Evolutionary conservation across 2,113 vertebrate species (phyloP).

Genomic region (Motacilla alba): DNA sequence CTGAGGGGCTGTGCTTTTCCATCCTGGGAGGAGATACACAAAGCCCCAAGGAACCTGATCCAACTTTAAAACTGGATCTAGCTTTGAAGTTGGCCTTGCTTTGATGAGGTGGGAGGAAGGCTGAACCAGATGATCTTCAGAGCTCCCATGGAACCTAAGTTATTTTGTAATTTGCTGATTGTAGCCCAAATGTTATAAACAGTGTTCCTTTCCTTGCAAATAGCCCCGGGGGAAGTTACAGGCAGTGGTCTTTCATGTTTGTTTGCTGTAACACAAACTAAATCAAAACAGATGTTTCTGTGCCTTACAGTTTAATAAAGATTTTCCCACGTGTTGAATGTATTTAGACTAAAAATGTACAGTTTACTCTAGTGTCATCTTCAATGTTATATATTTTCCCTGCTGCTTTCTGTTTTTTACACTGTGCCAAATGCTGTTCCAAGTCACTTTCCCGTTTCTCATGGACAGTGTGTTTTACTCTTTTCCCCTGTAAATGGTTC

Average conservation of each 20-base stretch:
- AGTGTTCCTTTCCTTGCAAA: not conserved
- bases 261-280: not conserved
- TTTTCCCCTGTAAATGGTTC: not conserved
- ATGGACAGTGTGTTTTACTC: not conserved
- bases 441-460: not conserved
- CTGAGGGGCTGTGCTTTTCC: not conserved
- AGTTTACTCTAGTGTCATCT: not conserved
- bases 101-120: not conserved
- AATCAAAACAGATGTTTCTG: conserved; percentile 45
- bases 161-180: not conserved
- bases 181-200: not conserved
- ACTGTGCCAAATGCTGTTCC: not conserved
- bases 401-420: not conserved
- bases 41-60: not conserved
- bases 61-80: not conserved
- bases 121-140: not conserved
- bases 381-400: not conserved
- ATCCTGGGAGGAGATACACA: not conserved
- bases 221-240: not conserved
- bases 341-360: conserved; percentile 30
- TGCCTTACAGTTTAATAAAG: conserved; percentile 12
- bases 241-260: conserved; percentile 17
- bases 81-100: not conserved
- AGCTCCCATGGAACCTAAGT: not conserved
- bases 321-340: conserved; percentile 14